Base-by-base conservation (phyloP, 2,797 vertebrate genomes). In the Bovichtus diacanthus region DNA sequence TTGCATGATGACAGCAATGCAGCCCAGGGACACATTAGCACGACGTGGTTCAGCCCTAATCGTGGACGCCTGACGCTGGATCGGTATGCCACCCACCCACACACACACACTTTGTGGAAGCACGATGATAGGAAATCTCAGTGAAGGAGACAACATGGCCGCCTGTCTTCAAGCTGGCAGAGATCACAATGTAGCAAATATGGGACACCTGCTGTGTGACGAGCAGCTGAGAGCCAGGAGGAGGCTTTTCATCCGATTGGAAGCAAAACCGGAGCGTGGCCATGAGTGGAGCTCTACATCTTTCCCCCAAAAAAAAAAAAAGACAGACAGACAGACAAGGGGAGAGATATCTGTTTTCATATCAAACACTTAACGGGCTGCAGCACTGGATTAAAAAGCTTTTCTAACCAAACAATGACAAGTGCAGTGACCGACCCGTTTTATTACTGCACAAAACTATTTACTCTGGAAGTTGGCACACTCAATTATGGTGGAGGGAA, bases 181-280 rank as follows among this genome's bases (percentile, higher is more conserved):
- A 63, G 38, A 76, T 59, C 34, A 46, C 59, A 62, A 65, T 43
- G 62, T 19, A 51, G 71, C 72, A 87, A 89, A 87, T 66, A 85
- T 18, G 62, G 84, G 82, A 73, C 87, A 70, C 90, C 88, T 87
- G 90, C 87, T 81, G 85, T 34, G 80, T 68, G 84, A 90, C 53
- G 68, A 86, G 88, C 87, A 86, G 83, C 88, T 59, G 77, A 67
- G 70, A 82, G 80, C 44, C 81, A 78, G 41, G 64, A 88, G 82
- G 76, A 86, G 78, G 77, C 75, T 75, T 88, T 87, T 88, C 79
- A 89, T 88, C 75, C 51, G 74, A 84, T 67, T 59, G 64, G 73
- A 70, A 78, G 68, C 23, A 69, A 80, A 74, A 70, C 46, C 47
- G 77, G 83, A 58, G 19, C 0, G 23, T 18, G 19, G 63, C 72